These are phyloP conservation scores for Phoxinus dragarum DNA, from an alignment of 2,797 vertebrate species.

Conservation along the genomic window DNA sequence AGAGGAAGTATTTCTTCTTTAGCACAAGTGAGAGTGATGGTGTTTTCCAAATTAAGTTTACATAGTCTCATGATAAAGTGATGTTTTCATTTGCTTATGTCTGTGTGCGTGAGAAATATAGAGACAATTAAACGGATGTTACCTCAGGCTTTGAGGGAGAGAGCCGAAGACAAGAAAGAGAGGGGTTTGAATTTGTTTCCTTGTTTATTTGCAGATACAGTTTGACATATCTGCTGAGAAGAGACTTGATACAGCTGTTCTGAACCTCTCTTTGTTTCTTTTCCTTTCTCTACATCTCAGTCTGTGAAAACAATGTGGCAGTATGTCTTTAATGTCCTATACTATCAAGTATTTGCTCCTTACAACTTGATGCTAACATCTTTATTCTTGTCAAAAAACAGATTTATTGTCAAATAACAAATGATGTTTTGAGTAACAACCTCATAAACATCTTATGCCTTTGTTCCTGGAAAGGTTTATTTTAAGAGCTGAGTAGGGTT, in stretches of 20 bases:
- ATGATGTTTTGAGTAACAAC: conserved; percentile 16
- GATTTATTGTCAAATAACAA: background rate
- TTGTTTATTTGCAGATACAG: conserved; percentile 23
- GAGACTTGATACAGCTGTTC: conserved; percentile 30
- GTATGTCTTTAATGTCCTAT: background rate
- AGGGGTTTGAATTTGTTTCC: conserved; percentile 21
- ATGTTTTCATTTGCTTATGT: conserved; percentile 4
- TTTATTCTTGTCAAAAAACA: background rate
- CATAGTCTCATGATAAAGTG: conserved; percentile 2
- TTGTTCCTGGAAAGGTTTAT: conserved; percentile 4
- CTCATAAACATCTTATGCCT: conserved; percentile 1
- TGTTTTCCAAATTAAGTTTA: conserved; percentile 28
- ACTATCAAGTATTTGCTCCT: background rate
- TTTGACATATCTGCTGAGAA: conserved; percentile 1
- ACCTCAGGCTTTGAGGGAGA: background rate
- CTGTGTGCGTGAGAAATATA: conserved; percentile 2
- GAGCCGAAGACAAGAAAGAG: conserved; percentile 3
- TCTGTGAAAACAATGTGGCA: conserved; percentile 2
- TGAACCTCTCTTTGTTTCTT: conserved; percentile 3
- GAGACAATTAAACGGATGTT: background rate
- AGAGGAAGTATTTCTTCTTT: conserved; percentile 16
- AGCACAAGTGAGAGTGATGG: conserved; percentile 23
- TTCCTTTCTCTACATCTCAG: background rate
- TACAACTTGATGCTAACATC: background rate
- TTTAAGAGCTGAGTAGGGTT: background rate